Conservation (phyloP, 2,797 vertebrate genomes). For the Lacerta bilineata region DNA sequence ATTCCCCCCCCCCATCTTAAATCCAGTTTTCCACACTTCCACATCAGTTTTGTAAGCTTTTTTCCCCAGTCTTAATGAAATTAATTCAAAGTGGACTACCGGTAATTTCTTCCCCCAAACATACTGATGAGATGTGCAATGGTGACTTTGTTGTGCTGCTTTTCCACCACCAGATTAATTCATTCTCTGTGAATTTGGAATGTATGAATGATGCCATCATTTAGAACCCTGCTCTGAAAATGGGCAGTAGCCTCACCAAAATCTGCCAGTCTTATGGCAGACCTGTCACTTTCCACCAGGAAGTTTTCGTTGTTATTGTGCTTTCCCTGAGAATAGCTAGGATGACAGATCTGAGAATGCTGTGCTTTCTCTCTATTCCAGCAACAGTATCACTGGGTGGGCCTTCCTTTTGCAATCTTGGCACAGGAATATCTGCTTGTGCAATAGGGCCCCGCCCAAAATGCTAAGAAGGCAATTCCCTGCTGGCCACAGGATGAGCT, state of each 20-base stretch:
- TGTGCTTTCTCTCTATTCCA: background rate
- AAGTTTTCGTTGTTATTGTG: background rate
- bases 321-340: background rate
- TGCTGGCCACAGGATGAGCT: background rate
- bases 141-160: slow-evolving; percentile 17
- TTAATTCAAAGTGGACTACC: no score
- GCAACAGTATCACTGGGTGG: no score
- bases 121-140: background rate
- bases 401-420: background rate
- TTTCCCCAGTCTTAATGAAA: no score
- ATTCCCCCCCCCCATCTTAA: no score
- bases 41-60: no score
- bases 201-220: background rate
- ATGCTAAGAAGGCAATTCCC: background rate
- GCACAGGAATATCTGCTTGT: background rate
- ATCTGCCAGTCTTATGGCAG: background rate
- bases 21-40: no score
- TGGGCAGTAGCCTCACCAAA: background rate
- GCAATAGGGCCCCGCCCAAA: background rate
- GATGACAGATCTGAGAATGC: background rate
- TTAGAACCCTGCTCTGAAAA: background rate
- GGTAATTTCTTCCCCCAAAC: no score
- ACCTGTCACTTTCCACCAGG: background rate
- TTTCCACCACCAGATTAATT: slow-evolving; percentile 23
- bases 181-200: slow-evolving; percentile 17